Base-by-base conservation (phyloP, 2,113 vertebrate species). In the Cepphus grylle region DNA sequence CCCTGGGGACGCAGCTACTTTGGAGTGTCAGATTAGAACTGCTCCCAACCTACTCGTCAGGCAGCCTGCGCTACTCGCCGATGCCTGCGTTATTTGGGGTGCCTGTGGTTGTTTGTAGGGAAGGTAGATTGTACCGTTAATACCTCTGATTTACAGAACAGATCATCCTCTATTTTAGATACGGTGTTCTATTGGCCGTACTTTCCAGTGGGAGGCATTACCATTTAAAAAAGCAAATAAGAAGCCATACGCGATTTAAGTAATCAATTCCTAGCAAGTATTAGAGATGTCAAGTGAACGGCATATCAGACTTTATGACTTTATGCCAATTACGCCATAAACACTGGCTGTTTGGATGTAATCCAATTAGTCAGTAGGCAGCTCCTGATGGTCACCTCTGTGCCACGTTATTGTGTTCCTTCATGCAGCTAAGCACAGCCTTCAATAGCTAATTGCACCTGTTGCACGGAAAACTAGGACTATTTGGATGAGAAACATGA, bases 11-110 rank as follows among this genome's bases (percentile, higher is more conserved):
- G 9, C 91, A 80, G 96, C 97, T 97, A 90, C 97, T 98, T 97
- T 49, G 98, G 98, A 95, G 97, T 98, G 98, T 98, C 98, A 98
- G 96, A 97, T 98, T 95, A 97, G 96, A 97, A 52, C 86, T 32
- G 97, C 97, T 96, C 63, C 97, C 97, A 83, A 71, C 95, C 96
- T 70, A 40, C 93, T 79, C 52, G 32, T 26, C 53, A 87, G 78
- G 73, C 97, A 84, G 97, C 97, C 94, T 79, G 71, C 91, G 52
- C 91, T 71, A 27, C 97, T 98, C 27, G 84, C 91, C 92, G 88
- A 86, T 76, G 88, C 96, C 88, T 81, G 73, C 70, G 7, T 77
- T 87, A 19, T 69, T 92, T 58, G 93, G 94, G 95, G 93, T 82
- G 84, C 95, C 88, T 36, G 43, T 52, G 71, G 94, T 88, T 96